phyloP scores from a whole-genome alignment of 2,113 vertebrate genomes.

The Eulemur macaco region DNA sequence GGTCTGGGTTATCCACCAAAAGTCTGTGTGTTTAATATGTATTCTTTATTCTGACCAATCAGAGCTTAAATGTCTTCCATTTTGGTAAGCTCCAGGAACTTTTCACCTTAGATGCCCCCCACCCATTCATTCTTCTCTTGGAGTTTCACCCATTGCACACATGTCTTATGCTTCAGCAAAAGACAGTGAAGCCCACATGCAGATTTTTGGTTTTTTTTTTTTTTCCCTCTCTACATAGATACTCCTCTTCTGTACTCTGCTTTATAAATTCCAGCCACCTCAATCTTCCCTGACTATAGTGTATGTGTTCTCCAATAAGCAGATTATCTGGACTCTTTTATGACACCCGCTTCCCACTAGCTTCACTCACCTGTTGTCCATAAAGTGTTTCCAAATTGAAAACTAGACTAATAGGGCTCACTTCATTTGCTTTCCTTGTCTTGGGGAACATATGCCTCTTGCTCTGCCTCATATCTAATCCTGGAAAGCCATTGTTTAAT shows the following conservation, averaged over 20 bases:
- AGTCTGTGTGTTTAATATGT: not conserved
- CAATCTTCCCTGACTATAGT: not conserved
- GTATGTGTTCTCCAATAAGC: not conserved
- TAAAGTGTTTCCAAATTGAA: not conserved
- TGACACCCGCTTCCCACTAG: not conserved
- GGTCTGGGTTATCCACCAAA: not conserved
- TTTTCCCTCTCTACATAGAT: too few species aligned
- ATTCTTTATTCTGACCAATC: not conserved
- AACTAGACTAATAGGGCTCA: too few species aligned
- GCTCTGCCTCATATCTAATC: not conserved
- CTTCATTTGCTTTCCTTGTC: not conserved
- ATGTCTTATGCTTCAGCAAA: not conserved
- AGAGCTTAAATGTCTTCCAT: not conserved
- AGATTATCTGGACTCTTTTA: not conserved
- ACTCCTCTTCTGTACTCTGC: fast-evolving
- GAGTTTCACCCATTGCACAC: not conserved
- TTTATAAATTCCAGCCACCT: not conserved
- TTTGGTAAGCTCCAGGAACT: not conserved
- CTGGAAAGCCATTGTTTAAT: not conserved
- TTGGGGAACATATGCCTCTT: not conserved
- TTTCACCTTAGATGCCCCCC: fast-evolving
- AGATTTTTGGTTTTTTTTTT: not conserved
- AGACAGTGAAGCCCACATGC: not conserved
- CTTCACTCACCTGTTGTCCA: not conserved
- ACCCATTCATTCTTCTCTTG: not conserved